Conservation (phyloP, 64 coral and sea anemone species). For the Acropora tenuis region DNA sequence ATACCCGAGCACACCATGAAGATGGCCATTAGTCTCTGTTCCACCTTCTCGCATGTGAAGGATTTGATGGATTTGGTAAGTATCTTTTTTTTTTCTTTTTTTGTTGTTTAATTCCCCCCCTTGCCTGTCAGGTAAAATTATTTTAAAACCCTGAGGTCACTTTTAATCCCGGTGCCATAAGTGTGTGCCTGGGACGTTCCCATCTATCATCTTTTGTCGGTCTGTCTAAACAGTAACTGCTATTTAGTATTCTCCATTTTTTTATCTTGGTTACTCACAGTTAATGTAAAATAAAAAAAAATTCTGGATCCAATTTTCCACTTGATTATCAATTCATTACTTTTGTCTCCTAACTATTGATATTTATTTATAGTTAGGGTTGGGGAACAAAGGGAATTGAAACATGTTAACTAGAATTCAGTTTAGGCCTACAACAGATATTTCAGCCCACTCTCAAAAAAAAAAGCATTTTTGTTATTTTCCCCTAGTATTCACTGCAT, state of each 20-base stretch:
- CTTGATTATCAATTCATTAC: too few relatives aligned
- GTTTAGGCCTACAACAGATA: neutral
- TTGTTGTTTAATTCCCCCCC: neutral
- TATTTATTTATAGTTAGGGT: neutral
- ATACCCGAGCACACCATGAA: conserved; percentile 16
- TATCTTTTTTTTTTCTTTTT: neutral
- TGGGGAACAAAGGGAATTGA: neutral
- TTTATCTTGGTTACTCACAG: neutral
- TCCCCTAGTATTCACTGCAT: neutral
- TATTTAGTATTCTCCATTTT: neutral
- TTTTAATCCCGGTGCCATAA: neutral
- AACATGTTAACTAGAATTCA: neutral
- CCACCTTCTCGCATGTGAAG: conserved; percentile 1
- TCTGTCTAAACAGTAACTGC: conserved; percentile 1
- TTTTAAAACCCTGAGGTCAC: neutral
- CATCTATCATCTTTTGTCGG: neutral
- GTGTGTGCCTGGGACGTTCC: neutral
- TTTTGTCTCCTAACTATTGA: too few relatives aligned
- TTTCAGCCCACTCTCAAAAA: neutral
- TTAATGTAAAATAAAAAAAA: neutral
- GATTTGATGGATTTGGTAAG: neutral
- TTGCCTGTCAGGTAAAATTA: too few relatives aligned
- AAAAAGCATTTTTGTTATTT: neutral
- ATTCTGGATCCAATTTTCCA: too few relatives aligned
- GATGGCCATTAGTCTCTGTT: conserved; percentile 32